Conservation (phyloP, 2,888 invertebrate species). For the Chymomyza fuscimana region DNA sequence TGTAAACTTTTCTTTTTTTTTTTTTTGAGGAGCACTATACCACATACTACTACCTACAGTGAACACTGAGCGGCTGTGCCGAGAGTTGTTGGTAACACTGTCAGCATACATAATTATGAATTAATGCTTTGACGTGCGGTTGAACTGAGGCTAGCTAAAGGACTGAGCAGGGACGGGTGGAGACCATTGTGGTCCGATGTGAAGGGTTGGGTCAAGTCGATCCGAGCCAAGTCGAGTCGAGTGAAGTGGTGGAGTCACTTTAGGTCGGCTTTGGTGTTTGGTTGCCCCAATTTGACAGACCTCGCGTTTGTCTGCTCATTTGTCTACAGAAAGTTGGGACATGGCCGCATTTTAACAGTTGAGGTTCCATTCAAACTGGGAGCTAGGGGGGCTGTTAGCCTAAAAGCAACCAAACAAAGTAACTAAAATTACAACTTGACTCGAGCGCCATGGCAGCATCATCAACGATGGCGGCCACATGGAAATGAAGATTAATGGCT, state of each 20-base stretch:
- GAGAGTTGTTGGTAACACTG: conserved; percentile 63
- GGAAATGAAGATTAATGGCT: conserved; percentile 78
- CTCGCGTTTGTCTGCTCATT: conserved; percentile 58
- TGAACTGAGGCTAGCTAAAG: conserved; percentile 2
- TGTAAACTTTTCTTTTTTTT: conserved; percentile 10
- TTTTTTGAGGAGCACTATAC: no score
- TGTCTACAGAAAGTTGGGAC: conserved; percentile 64
- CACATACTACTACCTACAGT: not conserved
- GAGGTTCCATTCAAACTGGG: conserved; percentile 30
- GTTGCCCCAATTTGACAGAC: conserved; percentile 57
- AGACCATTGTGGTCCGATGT: not conserved
- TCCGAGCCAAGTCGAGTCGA: not conserved
- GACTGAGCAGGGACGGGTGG: not conserved
- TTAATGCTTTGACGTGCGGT: conserved; percentile 64
- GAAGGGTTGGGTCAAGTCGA: not conserved
- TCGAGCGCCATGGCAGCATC: conserved; percentile 54
- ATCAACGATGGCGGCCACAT: conserved; percentile 35
- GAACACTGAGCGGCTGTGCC: not conserved
- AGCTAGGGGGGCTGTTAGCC: conserved; percentile 26
- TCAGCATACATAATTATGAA: conserved; percentile 77
- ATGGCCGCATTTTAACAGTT: conserved; percentile 68
- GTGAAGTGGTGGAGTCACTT: not conserved
- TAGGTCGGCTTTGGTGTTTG: conserved; percentile 5
- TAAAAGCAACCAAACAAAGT: conserved; percentile 55
- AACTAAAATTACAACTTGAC: conserved; percentile 72